These are phyloP conservation scores for Sycophaga agraensis DNA, from an alignment of 1,140 invertebrate genomes.

Conservation along the genomic window DNA sequence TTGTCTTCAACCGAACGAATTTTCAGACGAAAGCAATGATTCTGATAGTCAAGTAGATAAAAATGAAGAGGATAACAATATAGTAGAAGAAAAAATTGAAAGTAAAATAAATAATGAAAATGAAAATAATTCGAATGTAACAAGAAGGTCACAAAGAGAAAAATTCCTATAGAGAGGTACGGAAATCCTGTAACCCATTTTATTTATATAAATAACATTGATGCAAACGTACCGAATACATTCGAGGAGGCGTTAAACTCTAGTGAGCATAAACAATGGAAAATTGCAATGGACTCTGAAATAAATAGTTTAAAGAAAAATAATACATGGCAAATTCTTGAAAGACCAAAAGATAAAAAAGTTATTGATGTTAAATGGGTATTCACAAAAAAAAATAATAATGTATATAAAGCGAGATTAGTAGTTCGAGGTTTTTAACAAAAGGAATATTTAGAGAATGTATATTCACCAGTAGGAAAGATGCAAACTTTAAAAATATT, in stretches of 20 bases:
- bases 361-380: conserved; percentile 22
- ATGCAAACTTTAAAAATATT: conserved; percentile 34
- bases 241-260: conserved; percentile 5
- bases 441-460: conserved; percentile 35
- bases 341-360: conserved; percentile 14
- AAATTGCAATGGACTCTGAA: conserved; percentile 12
- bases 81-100: background rate
- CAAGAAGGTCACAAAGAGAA: background rate
- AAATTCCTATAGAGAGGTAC: background rate
- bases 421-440: conserved; percentile 27
- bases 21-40: background rate
- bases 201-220: background rate
- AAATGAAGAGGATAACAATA: background rate
- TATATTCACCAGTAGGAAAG: conserved; percentile 39
- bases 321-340: conserved; percentile 17
- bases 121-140: background rate
- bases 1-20: background rate
- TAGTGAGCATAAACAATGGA: background rate
- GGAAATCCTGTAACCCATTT: background rate
- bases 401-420: conserved; percentile 19
- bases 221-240: background rate
- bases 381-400: conserved; percentile 17
- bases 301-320: conserved; percentile 17
- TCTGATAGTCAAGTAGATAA: background rate
- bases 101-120: background rate